phyloP scores from a whole-genome alignment of 2,797 vertebrate species.

The Gila robusta region DNA sequence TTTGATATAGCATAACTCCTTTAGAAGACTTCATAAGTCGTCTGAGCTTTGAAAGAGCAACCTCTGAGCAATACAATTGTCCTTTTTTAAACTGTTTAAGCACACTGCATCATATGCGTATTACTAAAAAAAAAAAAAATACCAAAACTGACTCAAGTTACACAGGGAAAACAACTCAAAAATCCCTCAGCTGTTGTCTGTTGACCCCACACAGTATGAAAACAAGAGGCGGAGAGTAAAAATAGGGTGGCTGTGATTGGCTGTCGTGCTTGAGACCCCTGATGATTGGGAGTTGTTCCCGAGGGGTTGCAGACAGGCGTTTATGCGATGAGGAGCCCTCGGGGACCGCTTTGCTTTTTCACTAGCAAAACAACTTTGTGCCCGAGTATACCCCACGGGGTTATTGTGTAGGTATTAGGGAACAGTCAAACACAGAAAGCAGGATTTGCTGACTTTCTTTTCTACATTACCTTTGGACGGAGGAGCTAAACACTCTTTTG shows the following conservation, averaged over 20 bases:
- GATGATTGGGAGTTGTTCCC: constrained; percentile 68
- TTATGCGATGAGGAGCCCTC: constrained; percentile 66
- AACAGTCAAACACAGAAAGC: constrained; percentile 63
- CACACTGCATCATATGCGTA: not conserved
- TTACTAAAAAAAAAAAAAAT: not conserved
- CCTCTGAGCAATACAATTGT: not conserved
- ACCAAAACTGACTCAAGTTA: not conserved
- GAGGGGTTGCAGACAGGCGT: constrained; percentile 64
- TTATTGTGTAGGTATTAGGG: constrained; percentile 70
- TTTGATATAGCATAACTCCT: not conserved
- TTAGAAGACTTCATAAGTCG: not conserved
- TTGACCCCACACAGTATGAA: constrained; percentile 39
- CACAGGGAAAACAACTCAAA: constrained; percentile 4
- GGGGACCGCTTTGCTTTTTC: constrained; percentile 69
- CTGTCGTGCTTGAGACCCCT: constrained; percentile 64
- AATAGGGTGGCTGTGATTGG: constrained; percentile 66
- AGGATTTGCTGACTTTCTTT: constrained; percentile 65
- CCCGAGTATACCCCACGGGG: constrained; percentile 69
- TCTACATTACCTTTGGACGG: constrained; percentile 59
- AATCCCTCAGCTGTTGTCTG: not conserved
- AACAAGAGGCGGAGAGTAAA: constrained; percentile 52
- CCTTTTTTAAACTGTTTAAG: not conserved
- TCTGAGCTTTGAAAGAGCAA: not conserved
- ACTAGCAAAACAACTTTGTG: constrained; percentile 70
- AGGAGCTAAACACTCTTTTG: constrained; percentile 58